Percentiles rank a stretch among this genome's conserved stretches.
These are phyloP conservation scores for Chaetodon auriga DNA, from an alignment of 2,113 vertebrate genomes.

Conservation along the genomic window DNA sequence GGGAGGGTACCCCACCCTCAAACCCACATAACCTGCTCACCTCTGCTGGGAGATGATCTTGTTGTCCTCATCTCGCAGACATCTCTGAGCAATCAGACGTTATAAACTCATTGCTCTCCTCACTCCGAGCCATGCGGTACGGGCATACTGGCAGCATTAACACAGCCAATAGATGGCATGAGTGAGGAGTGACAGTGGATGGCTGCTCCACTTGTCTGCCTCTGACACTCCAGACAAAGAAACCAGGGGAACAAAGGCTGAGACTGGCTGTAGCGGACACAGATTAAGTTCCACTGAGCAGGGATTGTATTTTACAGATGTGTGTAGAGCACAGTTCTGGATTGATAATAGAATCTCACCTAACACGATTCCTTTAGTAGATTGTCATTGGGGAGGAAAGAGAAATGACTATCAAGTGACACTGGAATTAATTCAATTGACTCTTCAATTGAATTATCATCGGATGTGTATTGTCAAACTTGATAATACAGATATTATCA, in stretches of 20 bases:
- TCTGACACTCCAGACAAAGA: slow-evolving; percentile 19
- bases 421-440: neutral
- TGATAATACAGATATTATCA: too few relatives aligned
- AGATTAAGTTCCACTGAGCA: slow-evolving; percentile 12
- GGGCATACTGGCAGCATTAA: neutral
- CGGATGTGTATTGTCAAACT: too few relatives aligned
- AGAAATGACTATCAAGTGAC: neutral
- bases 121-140: slow-evolving; percentile 1
- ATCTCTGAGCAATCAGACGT: neutral
- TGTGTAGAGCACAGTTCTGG: neutral
- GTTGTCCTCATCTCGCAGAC: slow-evolving; percentile 9
- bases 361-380: neutral
- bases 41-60: too few relatives aligned
- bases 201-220: neutral
- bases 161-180: slow-evolving; percentile 48
- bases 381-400: neutral
- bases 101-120: neutral
- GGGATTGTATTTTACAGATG: neutral
- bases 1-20: neutral
- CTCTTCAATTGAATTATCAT: neutral
- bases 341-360: neutral
- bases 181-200: slow-evolving; percentile 29
- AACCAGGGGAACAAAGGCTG: slow-evolving; percentile 20
- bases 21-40: too few relatives aligned
- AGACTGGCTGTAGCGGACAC: neutral